Conservation (phyloP, 92 coral and sea anemone species). For the Metridium senile region DNA sequence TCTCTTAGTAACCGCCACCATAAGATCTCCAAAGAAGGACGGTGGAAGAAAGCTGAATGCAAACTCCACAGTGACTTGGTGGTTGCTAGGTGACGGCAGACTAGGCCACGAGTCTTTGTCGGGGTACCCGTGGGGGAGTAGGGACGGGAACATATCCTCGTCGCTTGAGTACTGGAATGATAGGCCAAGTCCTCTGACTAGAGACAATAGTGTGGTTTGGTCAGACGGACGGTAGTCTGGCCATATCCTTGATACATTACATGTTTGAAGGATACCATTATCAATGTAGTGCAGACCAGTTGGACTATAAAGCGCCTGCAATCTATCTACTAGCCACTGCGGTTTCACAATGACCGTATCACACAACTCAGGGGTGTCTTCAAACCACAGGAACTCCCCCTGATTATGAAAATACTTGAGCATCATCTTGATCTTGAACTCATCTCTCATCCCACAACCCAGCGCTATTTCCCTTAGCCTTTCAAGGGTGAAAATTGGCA, state of each 20-base stretch:
- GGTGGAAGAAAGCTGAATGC: conserved; percentile 82
- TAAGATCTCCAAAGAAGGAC: conserved; percentile 78
- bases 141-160: conserved; percentile 72
- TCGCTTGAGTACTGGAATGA: conserved; percentile 64
- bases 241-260: conserved; percentile 68
- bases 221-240: conserved; percentile 54
- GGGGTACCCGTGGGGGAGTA: conserved; percentile 71
- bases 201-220: conserved; percentile 48
- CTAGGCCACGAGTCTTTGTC: conserved; percentile 70
- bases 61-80: conserved; percentile 73
- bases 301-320: conserved; percentile 59
- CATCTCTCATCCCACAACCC: conserved; percentile 87
- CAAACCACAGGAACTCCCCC: conserved; percentile 91
- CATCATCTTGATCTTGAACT: conserved; percentile 78
- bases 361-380: conserved; percentile 72
- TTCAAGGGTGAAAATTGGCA: conserved; percentile 71
- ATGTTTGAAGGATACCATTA: conserved; percentile 68
- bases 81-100: conserved; percentile 46
- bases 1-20: conserved; percentile 50
- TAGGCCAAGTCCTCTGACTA: conserved; percentile 72
- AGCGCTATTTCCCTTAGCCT: conserved; percentile 72
- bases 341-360: conserved; percentile 77
- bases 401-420: conserved; percentile 84
- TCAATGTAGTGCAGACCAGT: conserved; percentile 46
- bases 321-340: conserved; percentile 73